Base-by-base conservation (phyloP, 2,113 vertebrate species). In the Nycticorax nycticorax region DNA sequence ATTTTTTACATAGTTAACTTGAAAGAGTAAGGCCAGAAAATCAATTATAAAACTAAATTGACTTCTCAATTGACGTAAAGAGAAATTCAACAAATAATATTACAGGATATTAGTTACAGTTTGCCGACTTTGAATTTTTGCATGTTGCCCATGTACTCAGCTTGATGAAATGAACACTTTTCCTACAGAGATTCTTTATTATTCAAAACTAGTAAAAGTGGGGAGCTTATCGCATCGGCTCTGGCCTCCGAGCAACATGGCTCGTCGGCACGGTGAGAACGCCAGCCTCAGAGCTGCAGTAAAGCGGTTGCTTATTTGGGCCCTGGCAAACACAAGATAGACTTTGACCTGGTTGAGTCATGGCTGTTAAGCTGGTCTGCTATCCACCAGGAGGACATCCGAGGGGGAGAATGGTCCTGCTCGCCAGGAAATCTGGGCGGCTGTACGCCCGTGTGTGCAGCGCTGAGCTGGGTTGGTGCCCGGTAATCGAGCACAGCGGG, bases 31-130 rank as follows among this genome's bases (percentile, higher is more conserved):
- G 87, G 91, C 95, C 97, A 97, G 92, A 97, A 97, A 97, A 97
- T 96, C 96, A 97, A 97, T 97, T 97, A 97, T 88, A 95, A 95
- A 96, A 95, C 95, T 96, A 96, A 95, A 95, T 97, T 97, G 95
- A 94, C 97, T 97, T 97, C 94, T 97, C 96, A 97, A 96, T 91
- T 93, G 96, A 96, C 77, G 41, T 96, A 97, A 96, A 95, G 92
- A 92, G 91, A 97, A 97, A 97, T 95, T 82, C 94, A 94, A 97
- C 96, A 97, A 97, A 97, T 95, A 97, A 91, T 79, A 96, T 93
- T 96, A 94, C 89, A 93, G 89, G 94, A 95, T 95, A 96, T 97
- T 97, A 97, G 96, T 95, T 96, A 97, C 96, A 95, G 95, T 92
- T 96, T 94, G 92, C 89, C 4, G 3, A 35, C 94, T 94, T 95